Evolutionary conservation across 2,888 invertebrate genomes (phyloP).

Genomic region (Flabesymbios commensalis): DNA sequence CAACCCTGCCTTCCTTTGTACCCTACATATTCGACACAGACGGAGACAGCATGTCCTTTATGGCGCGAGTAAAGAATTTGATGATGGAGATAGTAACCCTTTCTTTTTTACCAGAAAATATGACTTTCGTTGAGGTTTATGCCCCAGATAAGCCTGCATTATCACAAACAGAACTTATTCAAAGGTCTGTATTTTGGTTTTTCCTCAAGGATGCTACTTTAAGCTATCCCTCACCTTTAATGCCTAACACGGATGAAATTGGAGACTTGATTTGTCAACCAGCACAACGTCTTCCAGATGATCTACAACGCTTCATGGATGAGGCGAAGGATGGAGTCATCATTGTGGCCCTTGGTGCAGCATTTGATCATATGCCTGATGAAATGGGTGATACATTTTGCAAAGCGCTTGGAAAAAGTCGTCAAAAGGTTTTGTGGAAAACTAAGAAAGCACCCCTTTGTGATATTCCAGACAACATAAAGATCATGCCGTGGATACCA

Average conservation of each 20-base stretch:
- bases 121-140: too few species aligned
- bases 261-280: background rate
- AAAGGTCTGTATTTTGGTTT: background rate
- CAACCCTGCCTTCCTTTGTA: background rate
- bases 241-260: too few species aligned
- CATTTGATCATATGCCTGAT: conserved; percentile 4
- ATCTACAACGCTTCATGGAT: conserved; percentile 5
- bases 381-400: background rate
- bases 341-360: conserved; percentile 9
- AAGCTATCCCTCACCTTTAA: too few species aligned
- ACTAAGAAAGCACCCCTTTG: background rate
- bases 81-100: background rate
- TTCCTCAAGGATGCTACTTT: background rate
- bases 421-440: conserved; percentile 2
- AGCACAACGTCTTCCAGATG: conserved; percentile 1
- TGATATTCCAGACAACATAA: background rate
- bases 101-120: background rate
- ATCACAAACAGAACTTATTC: background rate
- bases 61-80: background rate
- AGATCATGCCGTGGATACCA: too few species aligned
- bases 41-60: background rate
- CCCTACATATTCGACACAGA: background rate
- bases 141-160: background rate
- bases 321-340: conserved; percentile 4
- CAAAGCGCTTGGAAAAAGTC: background rate